phyloP scores from a whole-genome alignment of 2,113 vertebrate genomes.

The Glaucidium brasilianum region DNA sequence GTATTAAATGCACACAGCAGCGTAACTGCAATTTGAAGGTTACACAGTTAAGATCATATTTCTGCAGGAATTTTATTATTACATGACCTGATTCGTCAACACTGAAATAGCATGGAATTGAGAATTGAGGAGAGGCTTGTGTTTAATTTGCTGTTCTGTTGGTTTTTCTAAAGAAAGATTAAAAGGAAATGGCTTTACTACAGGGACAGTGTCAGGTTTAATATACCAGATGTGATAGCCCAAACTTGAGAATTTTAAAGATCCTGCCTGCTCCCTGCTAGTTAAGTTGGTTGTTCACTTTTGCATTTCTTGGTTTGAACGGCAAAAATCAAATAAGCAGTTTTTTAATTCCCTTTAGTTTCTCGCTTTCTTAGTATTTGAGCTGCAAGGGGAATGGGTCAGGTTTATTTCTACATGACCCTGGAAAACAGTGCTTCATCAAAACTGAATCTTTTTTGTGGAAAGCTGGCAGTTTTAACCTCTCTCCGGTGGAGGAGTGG shows the following conservation, averaged over 20 bases:
- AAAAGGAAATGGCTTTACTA: neutral
- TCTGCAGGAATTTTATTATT: slow-evolving; percentile 52
- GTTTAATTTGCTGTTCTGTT: slow-evolving; percentile 31
- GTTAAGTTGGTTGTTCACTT: neutral
- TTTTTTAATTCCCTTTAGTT: neutral
- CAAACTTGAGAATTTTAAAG: neutral
- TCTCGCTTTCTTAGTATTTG: neutral
- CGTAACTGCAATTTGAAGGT: neutral
- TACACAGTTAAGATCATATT: slow-evolving; percentile 22
- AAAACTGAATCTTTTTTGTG: neutral
- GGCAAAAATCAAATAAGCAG: neutral
- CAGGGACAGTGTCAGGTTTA: neutral
- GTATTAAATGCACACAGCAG: slow-evolving; percentile 8
- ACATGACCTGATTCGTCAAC: neutral
- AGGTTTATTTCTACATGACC: neutral
- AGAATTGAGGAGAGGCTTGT: slow-evolving; percentile 5
- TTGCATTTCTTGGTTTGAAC: neutral
- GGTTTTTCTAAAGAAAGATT: slow-evolving; percentile 16
- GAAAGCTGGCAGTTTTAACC: neutral
- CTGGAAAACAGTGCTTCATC: neutral
- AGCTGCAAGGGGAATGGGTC: neutral
- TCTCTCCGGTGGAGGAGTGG: neutral
- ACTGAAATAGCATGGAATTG: slow-evolving; percentile 12
- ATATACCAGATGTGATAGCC: neutral
- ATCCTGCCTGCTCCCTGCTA: neutral